Base-by-base conservation (phyloP, 2,113 vertebrate species). In the Chloebia gouldiae region DNA sequence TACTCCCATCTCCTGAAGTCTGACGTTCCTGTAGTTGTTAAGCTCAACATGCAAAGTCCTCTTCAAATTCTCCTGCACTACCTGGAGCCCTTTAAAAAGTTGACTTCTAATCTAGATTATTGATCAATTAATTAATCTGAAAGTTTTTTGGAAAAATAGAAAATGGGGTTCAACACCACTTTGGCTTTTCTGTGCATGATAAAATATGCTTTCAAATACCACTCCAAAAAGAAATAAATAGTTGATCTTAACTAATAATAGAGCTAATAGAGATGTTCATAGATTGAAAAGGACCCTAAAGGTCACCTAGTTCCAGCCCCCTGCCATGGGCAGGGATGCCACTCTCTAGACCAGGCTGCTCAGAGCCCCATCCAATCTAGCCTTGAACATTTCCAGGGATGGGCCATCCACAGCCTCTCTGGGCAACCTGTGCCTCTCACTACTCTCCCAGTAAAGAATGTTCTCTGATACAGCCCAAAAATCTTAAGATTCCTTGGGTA, bases 111-210 rank as follows among this genome's bases (percentile, higher is more conserved):
- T 40, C 60, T 60, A 11, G 54, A 68, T 66, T 81, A 90, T 64
- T 44, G 59, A 86, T 90, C 73, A 37, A 91, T 65, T 87, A 88
- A 95, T 94, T 88, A 86, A 19, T 77, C 30, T 70, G 47, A 94
- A 80, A 73, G 64, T 1, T 39, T 73, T 83, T 90, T 88, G 56
- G 77, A 91, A 56, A 92, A 86, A 13, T 37, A 22, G 35, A 53
- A 71, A 66, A 56, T 0, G 0, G 33, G 24, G n/a, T 90, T 94
- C 75, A 92, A 30, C 0, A 2, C 9, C 27, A 44, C 44, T 86
- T 93, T 18, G 21, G 50, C 59, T 93, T 92, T 78, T 68, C 35
- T 79, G 33, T 63, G 27, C 19, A 11, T 39, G n/a, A 66, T 31
- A 86, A 76, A 87, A 73, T 64, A 68, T 15, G 15, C 15, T 61